These are phyloP conservation scores for Anguilla marmorata DNA, from an alignment of 2,797 vertebrate species.

Conservation along the genomic window DNA sequence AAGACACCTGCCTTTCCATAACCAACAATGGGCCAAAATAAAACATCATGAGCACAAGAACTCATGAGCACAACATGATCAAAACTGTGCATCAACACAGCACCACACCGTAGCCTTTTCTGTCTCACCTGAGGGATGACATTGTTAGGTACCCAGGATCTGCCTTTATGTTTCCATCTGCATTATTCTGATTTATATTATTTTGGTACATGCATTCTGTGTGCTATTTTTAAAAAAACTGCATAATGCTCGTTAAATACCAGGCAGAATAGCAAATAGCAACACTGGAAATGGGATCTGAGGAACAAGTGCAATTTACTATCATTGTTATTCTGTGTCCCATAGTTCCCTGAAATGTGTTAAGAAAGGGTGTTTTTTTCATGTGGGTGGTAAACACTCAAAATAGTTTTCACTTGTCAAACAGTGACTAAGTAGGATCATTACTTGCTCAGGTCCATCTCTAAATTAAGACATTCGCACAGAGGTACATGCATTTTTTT, in stretches of 20 bases:
- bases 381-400: neutral
- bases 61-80: neutral
- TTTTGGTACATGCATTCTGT: slow-evolving; percentile 5
- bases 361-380: neutral
- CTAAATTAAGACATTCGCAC: neutral
- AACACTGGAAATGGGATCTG: slow-evolving; percentile 8
- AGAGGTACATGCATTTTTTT: neutral
- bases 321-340: neutral
- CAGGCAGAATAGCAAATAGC: neutral
- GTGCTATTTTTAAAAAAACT: slow-evolving; percentile 18
- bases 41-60: neutral
- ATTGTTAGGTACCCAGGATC: neutral
- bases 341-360: neutral
- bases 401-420: neutral
- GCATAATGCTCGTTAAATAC: slow-evolving; percentile 8
- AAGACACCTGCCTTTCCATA: neutral
- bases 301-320: slow-evolving; percentile 15
- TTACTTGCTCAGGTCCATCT: neutral
- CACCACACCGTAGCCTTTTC: neutral
- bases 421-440: neutral
- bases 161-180: neutral
- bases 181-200: neutral
- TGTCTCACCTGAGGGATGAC: neutral
- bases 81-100: neutral
- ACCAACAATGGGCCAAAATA: neutral